Base-by-base conservation (phyloP, 2,797 vertebrate genomes). In the Siniperca undulata region DNA sequence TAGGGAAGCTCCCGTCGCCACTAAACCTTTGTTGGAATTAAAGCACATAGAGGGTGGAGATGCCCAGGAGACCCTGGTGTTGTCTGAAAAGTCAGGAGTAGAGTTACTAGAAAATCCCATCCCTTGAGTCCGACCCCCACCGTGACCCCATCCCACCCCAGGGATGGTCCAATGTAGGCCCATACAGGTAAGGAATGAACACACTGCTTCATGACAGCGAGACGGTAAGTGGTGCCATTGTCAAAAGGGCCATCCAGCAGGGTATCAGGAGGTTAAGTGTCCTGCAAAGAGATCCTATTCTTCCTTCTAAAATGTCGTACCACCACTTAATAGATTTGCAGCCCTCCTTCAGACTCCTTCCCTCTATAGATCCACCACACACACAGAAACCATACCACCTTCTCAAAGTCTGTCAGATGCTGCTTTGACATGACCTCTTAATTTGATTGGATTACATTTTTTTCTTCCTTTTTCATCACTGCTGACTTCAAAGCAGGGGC, bases 181-280 rank as follows among this genome's bases (percentile, higher is more conserved):
- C 56, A 86, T 91, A 91, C 95, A 96, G 96, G 95, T 96, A 94
- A 93, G 88, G 71, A 89, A 93, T 93, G 80, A 92, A 90, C 89
- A 77, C 86, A 72, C 77, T 5, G 44, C 62, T 95, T 88, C 60
- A 68, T 92, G 87, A 91, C 90, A 89, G 92, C 77, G 83, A 91
- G 90, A 91, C 3, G 60, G 93, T 78, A 86, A 95, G 83, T 94
- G 94, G 91, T 80, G 87, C 86, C 93, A 92, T 92, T 96, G 95
- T 95, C 92, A 90, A 88, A 94, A 91, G 81, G 8, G 24, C 79
- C 93, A 86, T 91, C 86, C 76, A 3, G 11, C 85, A 88, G 92
- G 82, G 80, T 86, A 82, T 95, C 94, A 93, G 89, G 93, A 95
- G 93, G 94, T 96, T 95, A 95, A 97, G 96, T 96, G 92, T 96